Conservation (phyloP, 2,888 invertebrate species). For the Rotaria socialis region DNA sequence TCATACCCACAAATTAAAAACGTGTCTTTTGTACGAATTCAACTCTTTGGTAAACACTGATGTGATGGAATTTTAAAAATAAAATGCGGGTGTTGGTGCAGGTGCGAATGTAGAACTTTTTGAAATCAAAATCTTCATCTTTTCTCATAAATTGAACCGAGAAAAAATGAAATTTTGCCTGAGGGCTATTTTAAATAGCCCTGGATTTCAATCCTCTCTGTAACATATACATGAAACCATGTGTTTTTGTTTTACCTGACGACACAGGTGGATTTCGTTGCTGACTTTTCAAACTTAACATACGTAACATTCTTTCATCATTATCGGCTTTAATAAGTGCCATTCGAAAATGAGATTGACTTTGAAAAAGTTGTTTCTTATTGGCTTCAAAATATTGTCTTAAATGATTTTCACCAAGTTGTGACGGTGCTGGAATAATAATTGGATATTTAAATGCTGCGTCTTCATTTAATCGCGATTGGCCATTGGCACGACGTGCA, state of each 20-base stretch:
- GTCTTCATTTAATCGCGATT: background rate
- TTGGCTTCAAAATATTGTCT: constrained; percentile 13
- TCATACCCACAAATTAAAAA: too few relatives aligned
- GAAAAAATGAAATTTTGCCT: too few relatives aligned
- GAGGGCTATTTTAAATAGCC: too few relatives aligned
- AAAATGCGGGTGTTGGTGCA: too few relatives aligned
- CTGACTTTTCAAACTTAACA: constrained; percentile 12
- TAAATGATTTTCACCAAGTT: constrained; percentile 8
- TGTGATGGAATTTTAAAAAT: too few relatives aligned
- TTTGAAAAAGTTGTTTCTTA: background rate
- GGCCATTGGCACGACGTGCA: background rate
- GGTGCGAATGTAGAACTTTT: too few relatives aligned
- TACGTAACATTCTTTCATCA: constrained; percentile 6
- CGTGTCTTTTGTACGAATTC: too few relatives aligned
- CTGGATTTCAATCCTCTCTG: too few relatives aligned
- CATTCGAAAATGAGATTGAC: constrained; percentile 28
- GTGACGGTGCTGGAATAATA: constrained; percentile 6
- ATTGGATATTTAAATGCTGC: constrained; percentile 34
- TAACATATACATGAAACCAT: too few relatives aligned
- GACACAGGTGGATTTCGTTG: constrained; percentile 11
- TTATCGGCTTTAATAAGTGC: constrained; percentile 15
- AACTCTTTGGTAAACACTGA: too few relatives aligned
- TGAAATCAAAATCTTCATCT: too few relatives aligned
- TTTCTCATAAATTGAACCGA: too few relatives aligned
- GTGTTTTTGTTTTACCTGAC: background rate